phyloP scores from a whole-genome alignment of 2,797 vertebrate genomes.

The Enteromius trimaculatus region DNA sequence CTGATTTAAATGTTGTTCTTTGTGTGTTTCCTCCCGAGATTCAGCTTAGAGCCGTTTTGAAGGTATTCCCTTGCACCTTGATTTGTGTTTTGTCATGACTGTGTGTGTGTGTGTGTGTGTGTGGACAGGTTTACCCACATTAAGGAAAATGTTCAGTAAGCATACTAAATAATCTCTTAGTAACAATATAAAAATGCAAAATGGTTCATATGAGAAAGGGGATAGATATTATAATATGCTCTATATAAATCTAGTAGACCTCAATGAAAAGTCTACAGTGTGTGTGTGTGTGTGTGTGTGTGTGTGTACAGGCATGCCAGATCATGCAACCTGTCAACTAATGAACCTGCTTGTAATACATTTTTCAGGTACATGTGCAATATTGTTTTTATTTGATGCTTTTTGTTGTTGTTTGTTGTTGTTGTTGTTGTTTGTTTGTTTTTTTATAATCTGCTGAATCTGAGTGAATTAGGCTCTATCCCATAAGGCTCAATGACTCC shows the following conservation, averaged over 20 bases:
- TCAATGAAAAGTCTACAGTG: background rate
- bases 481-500: background rate
- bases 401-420: background rate
- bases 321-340: background rate
- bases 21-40: background rate
- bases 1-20: background rate
- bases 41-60: background rate
- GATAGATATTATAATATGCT: background rate
- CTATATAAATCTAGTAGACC: background rate
- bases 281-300: background rate
- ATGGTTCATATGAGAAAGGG: background rate
- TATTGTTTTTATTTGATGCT: slow-evolving; percentile 14
- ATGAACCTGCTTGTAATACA: background rate
- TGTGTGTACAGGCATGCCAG: background rate
- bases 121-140: background rate
- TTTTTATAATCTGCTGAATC: slow-evolving; percentile 16
- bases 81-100: slow-evolving; percentile 27
- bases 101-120: slow-evolving; percentile 1
- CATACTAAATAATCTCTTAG: background rate
- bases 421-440: too few species aligned
- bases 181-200: background rate
- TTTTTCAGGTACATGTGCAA: background rate
- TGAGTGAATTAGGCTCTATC: background rate
- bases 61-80: slow-evolving; percentile 4
- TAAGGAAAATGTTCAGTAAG: background rate